Percentiles rank a stretch among this genome's conserved stretches.
These are phyloP conservation scores for Pseudoips prasinana DNA, from an alignment of 2,888 invertebrate genomes.

Conservation along the genomic window DNA sequence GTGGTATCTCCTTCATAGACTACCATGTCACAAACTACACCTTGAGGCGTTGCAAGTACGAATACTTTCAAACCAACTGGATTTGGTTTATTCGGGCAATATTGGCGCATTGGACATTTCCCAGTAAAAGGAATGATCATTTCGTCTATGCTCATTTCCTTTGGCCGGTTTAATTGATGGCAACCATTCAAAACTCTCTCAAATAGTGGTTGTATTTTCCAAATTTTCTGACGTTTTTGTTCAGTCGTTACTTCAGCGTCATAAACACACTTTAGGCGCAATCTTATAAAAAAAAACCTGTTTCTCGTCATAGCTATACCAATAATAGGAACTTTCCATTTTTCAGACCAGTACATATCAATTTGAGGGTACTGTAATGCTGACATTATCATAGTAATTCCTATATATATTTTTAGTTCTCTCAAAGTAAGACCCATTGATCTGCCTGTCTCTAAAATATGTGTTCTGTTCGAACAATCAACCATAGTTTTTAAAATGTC, in stretches of 20 bases:
- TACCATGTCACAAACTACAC: background rate
- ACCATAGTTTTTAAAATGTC: conserved; percentile 2
- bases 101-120: background rate
- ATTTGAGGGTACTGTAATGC: conserved; percentile 2
- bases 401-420: conserved; percentile 2
- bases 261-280: conserved; percentile 3
- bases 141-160: conserved; percentile 1
- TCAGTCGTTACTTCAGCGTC: background rate
- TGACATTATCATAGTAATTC: conserved; percentile 4
- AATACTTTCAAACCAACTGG: background rate
- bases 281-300: background rate
- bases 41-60: background rate
- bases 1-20: conserved; percentile 1
- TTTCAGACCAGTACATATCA: conserved; percentile 4
- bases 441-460: conserved; percentile 1
- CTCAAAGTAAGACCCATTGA: background rate
- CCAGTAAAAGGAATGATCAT: conserved; percentile 3
- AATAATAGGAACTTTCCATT: conserved; percentile 1
- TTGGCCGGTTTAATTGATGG: background rate
- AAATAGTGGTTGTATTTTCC: background rate
- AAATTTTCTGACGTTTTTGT: background rate
- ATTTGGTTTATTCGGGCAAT: conserved; percentile 1
- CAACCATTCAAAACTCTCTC: background rate
- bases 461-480: conserved; percentile 1
- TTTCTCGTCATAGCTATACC: conserved; percentile 2